Conservation (phyloP, 2,888 invertebrate species). For the Leptopilina drosophilae region DNA sequence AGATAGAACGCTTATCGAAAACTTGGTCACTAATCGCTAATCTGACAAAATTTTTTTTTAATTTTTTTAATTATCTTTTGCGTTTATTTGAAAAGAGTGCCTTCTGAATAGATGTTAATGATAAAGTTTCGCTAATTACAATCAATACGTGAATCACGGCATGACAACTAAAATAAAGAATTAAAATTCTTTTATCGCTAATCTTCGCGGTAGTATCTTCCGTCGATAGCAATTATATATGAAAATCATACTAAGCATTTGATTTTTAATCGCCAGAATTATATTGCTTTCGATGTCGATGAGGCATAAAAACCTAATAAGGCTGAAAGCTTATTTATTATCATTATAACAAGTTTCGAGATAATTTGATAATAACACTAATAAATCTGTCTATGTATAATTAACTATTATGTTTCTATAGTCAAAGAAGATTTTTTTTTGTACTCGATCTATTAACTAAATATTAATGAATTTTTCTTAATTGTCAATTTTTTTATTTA, state of each 20-base stretch:
- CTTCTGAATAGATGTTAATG: constrained; percentile 27
- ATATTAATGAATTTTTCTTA: background rate
- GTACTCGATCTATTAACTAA: constrained; percentile 22
- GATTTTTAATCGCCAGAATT: constrained; percentile 20
- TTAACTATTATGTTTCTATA: background rate
- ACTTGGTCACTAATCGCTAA: constrained; percentile 2
- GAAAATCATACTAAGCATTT: constrained; percentile 34
- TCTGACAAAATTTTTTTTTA: constrained; percentile 31
- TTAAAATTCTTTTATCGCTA: constrained; percentile 4
- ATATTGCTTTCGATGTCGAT: constrained; percentile 26
- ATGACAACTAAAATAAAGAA: background rate
- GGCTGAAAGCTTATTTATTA: constrained; percentile 54
- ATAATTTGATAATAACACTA: constrained; percentile 52
- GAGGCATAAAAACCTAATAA: constrained; percentile 58
- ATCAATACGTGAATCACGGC: constrained; percentile 4
- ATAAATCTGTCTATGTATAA: constrained; percentile 47
- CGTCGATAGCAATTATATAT: background rate
- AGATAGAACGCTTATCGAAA: constrained; percentile 24
- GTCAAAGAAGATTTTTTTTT: constrained; percentile 9
- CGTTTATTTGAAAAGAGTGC: constrained; percentile 17
- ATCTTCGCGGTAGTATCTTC: constrained; percentile 18
- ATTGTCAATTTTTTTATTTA: constrained; percentile 7
- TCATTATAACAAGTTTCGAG: constrained; percentile 52
- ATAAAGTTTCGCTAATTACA: constrained; percentile 27
- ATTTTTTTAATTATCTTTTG: constrained; percentile 15